These are phyloP conservation scores for Helicolenus hilgendorfi DNA, from an alignment of 2,797 vertebrate species.

Conservation along the genomic window DNA sequence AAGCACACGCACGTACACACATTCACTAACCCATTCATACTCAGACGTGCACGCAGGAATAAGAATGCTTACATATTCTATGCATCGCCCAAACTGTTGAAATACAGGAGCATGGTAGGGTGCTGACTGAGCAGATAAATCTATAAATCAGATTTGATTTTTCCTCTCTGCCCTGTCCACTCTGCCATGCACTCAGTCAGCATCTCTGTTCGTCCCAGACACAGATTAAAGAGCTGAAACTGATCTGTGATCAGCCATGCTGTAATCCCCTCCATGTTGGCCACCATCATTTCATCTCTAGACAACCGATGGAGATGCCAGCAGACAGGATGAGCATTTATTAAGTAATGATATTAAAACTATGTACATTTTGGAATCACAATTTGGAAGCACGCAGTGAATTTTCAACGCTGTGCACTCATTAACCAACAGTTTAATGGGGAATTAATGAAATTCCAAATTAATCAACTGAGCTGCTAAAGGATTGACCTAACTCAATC, in stretches of 20 bases:
- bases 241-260: constrained; percentile 75
- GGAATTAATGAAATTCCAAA: constrained; percentile 70
- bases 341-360: constrained; percentile 36
- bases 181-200: constrained; percentile 41
- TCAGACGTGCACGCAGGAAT: not conserved
- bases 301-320: constrained; percentile 40
- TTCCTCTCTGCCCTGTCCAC: constrained; percentile 36
- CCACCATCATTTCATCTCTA: constrained; percentile 63
- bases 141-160: constrained; percentile 73
- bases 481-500: constrained; percentile 56
- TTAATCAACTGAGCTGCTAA: constrained; percentile 60
- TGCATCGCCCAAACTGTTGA: constrained; percentile 31
- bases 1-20: not conserved
- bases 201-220: constrained; percentile 55
- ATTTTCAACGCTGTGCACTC: constrained; percentile 12
- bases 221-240: constrained; percentile 78
- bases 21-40: not conserved
- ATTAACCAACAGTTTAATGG: constrained; percentile 62
- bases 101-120: constrained; percentile 24
- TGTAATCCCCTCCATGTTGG: constrained; percentile 64
- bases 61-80: constrained; percentile 21
- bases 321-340: constrained; percentile 46
- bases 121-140: constrained; percentile 61
- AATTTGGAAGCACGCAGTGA: not conserved
- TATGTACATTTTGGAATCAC: constrained; percentile 7